Evolutionary conservation across 1,140 invertebrate genomes (phyloP).

Genomic region (Drosophila ercepeae): DNA sequence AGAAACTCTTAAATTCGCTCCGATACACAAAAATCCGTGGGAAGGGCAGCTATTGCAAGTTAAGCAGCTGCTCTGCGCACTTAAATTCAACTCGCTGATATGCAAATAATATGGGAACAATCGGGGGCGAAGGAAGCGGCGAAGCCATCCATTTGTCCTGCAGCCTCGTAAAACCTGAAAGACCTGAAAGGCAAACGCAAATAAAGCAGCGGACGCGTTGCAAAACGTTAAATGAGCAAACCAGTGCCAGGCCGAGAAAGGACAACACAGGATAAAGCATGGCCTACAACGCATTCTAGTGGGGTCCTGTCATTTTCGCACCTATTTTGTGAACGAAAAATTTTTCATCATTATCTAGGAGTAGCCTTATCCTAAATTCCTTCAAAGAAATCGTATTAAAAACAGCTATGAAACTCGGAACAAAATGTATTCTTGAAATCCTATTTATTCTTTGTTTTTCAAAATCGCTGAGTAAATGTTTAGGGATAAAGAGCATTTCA

Average conservation of each 20-base stretch:
- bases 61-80: conserved; percentile 47
- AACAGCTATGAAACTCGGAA: no score
- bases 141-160: conserved; percentile 55
- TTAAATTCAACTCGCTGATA: conserved; percentile 58
- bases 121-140: conserved; percentile 5
- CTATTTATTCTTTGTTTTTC: no score
- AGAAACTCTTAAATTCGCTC: conserved; percentile 33
- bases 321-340: conserved; percentile 2
- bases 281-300: neutral
- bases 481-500: conserved; percentile 36
- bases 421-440: no score
- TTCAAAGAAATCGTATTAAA: no score
- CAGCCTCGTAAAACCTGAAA: conserved; percentile 59
- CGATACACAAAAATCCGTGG: conserved; percentile 33
- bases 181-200: conserved; percentile 49
- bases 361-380: no score
- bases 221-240: conserved; percentile 68
- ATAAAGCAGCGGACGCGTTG: conserved; percentile 59
- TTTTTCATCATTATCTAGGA: no score
- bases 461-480: no score
- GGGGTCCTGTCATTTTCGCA: neutral
- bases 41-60: conserved; percentile 54
- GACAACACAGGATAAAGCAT: conserved; percentile 32
- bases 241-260: conserved; percentile 33
- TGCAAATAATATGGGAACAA: conserved; percentile 60